A percentile compares a stretch with the other conserved stretches of the same genome.
Evolutionary conservation across 1,140 invertebrate species (phyloP).

Genomic region (Drosophila tsacasi): DNA sequence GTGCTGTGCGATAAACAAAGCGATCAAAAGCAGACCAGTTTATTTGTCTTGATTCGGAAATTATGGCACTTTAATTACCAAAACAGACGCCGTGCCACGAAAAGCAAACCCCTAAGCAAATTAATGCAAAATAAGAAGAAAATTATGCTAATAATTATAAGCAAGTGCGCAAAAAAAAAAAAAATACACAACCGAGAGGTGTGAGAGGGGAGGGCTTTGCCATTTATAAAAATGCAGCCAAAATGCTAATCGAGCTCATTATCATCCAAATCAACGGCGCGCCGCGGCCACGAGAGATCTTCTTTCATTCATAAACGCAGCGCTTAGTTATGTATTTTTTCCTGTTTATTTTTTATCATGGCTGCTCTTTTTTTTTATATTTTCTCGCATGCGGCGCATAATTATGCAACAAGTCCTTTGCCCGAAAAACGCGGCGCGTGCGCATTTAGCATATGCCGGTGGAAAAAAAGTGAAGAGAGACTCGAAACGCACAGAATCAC

Average conservation of each 20-base stretch:
- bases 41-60: slow-evolving; percentile 53
- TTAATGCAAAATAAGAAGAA: slow-evolving; percentile 78
- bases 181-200: neutral
- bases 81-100: slow-evolving; percentile 46
- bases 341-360: slow-evolving; percentile 45
- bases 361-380: slow-evolving; percentile 49
- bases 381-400: slow-evolving; percentile 74
- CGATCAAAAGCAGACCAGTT: slow-evolving; percentile 66
- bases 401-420: slow-evolving; percentile 84
- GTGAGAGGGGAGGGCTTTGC: slow-evolving; percentile 20
- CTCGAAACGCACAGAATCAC: slow-evolving; percentile 21
- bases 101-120: slow-evolving; percentile 21
- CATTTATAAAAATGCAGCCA: slow-evolving; percentile 63
- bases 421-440: slow-evolving; percentile 72
- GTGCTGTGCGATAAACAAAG: slow-evolving; percentile 60
- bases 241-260: slow-evolving; percentile 84
- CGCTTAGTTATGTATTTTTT: slow-evolving; percentile 59
- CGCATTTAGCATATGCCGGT: slow-evolving; percentile 74
- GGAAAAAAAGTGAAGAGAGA: slow-evolving; percentile 9
- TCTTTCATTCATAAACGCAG: slow-evolving; percentile 81
- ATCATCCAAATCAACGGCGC: slow-evolving; percentile 79
- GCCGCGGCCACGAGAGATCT: slow-evolving; percentile 40
- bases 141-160: slow-evolving; percentile 84
- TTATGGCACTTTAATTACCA: slow-evolving; percentile 77
- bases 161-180: slow-evolving; percentile 58